Base-by-base conservation (phyloP, 2,797 vertebrate genomes). In the Scyliorhinus canicula region DNA sequence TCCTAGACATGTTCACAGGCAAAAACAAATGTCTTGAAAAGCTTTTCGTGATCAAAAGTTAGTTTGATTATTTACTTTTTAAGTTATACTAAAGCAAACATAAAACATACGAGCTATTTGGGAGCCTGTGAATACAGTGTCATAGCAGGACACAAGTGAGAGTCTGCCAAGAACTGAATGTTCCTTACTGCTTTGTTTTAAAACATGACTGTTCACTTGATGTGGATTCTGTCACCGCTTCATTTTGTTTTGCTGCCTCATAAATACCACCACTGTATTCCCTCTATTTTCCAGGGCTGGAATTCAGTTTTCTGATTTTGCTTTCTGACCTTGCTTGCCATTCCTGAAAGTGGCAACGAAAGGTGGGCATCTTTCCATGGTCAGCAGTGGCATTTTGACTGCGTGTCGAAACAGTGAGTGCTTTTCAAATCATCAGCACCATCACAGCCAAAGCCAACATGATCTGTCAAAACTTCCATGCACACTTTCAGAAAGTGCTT, bases 101-200 rank as follows among this genome's bases (percentile, higher is more conserved):
- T 63, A 40, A 57, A 90, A 90, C 21, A 40, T 19, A 55, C 57
- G 16, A 57, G 55, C 35, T 60, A 90, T 60, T 24, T 90, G 55
- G 52, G 7, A 40, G 35, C 5, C 55, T 63, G 55, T 35, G 57
- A 90, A 35, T 90, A 9, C 35, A 90, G 19, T 63, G 55, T n/a
- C n/a, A 26, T 9, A 63, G 35, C 55, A 60, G 55, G 57, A 90
- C 35, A 90, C 57, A 19, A 90, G 35, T 21, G 19, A 26, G 21
- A 82, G 44, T 47, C 44, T 47, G 79, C 86, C 86, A 90, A 90
- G 55, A 60, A 90, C 86, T 60, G 55, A 90, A 90, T 90, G 86
- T 90, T 63, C 86, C 86, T 35, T 90, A 90, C 31, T 40, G 86
- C 86, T 90, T 35, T 55, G n/a, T 57, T 40, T 90, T 63, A 60